Base-by-base conservation (phyloP, 2,888 invertebrate species). In the Lochmaea capreae region DNA sequence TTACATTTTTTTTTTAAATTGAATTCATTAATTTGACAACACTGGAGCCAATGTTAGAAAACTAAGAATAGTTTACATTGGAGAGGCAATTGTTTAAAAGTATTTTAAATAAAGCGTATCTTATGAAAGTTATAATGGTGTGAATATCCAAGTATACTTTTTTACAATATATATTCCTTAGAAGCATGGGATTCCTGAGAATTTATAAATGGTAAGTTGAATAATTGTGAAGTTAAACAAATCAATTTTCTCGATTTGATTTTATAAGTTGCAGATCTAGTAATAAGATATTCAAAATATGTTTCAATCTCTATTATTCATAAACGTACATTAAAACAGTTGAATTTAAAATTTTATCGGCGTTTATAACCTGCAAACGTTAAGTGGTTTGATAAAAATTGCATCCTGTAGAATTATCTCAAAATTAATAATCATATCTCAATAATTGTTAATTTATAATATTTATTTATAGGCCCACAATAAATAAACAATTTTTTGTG, bases 401-500 rank as follows among this genome's bases (percentile, higher is more conserved):
- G 9, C 3, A 61, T 61, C 61, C 18, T n/a, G 22, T 26, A 16
- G 9, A 22, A 61, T 33, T 39, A 39, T 16, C 26, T 52, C 16
- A 10, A 6, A 49, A 49, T 57, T 18, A 6, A 39, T 4, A 4
- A 66, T 18, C 12, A 39, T n/a, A 5, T 33, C 54, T 22, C 33
- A 1, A 33, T 42, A 57, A 11, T 54, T 18, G n/a, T 39, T 26
- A 6, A 59, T 61, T 61, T 54, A 18, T 57, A 57, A 46, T 61
- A 65, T n/a, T 75, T 52, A 52, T 52, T 72, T 76, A n/a, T 71
- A 85, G 87, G 83, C 84, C 85, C 52, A 81, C 83, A 61, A 88
- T 91, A 87, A 93, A 92, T 81, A 91, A 92, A 75, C 91, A 92
- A 79, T 93, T 93, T 87, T 88, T 93, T 83, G 87, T 93, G 84